These are phyloP conservation scores for Chrysodeixis includens DNA, from an alignment of 2,888 invertebrate genomes.

Conservation along the genomic window DNA sequence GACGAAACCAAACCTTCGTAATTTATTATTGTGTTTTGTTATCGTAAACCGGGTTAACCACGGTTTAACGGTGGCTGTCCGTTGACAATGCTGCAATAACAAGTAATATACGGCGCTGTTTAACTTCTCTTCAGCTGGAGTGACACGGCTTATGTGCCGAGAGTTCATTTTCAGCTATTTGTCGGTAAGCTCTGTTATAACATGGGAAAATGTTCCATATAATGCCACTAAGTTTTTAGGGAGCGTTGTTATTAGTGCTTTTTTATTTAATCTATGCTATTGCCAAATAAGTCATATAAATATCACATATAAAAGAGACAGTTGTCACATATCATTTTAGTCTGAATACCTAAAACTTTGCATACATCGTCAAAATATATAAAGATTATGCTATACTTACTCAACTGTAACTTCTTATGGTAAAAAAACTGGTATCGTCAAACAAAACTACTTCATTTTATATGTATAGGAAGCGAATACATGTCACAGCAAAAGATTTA, in stretches of 20 bases:
- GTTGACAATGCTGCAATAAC: neutral
- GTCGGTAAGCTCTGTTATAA: too few relatives aligned
- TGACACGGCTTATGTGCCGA: neutral
- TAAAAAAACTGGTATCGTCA: neutral
- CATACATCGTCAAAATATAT: too few relatives aligned
- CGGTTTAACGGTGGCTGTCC: neutral
- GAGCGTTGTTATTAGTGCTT: too few relatives aligned
- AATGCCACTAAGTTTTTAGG: too few relatives aligned
- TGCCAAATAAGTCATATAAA: too few relatives aligned
- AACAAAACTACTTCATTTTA: constrained; percentile 27
- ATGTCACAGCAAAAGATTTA: constrained; percentile 48
- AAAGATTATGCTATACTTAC: too few relatives aligned
- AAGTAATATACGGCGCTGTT: neutral
- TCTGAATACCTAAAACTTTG: too few relatives aligned
- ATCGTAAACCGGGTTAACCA: constrained; percentile 4
- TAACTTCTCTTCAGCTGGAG: neutral
- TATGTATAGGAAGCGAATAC: constrained; percentile 15
- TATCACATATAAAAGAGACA: too few relatives aligned
- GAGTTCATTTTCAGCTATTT: too few relatives aligned
- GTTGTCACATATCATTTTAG: too few relatives aligned
- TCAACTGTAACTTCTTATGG: neutral
- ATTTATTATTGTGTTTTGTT: neutral
- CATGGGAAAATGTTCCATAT: too few relatives aligned
- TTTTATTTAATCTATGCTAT: too few relatives aligned
- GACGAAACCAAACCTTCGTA: constrained; percentile 5